These are phyloP conservation scores for Aspidiotus rigidus DNA, from an alignment of 2,888 invertebrate genomes.

Conservation along the genomic window DNA sequence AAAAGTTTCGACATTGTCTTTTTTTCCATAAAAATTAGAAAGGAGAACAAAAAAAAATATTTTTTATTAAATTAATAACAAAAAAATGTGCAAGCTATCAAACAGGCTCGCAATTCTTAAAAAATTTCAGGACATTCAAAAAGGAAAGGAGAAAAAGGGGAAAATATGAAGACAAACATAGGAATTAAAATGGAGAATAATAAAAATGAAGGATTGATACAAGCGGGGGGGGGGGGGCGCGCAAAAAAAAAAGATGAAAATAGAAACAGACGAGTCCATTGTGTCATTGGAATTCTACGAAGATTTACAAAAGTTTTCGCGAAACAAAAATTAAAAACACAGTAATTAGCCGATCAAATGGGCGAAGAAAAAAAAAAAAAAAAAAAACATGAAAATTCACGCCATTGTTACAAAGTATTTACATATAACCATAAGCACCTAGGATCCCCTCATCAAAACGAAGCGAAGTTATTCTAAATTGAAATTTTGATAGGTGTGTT, in stretches of 20 bases:
- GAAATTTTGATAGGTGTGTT: neutral
- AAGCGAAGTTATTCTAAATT: slow-evolving; percentile 15
- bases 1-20: neutral
- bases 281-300: neutral
- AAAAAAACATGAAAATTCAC: slow-evolving; percentile 1
- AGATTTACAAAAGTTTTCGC: neutral
- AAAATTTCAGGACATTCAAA: neutral
- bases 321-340: slow-evolving; percentile 4
- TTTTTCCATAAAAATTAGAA: neutral
- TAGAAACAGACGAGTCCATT: neutral
- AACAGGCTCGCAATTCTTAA: neutral
- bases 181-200: too few species aligned
- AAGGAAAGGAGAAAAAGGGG: neutral
- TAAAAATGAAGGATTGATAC: too few species aligned
- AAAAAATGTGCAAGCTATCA: neutral
- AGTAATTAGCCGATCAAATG: neutral
- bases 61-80: neutral
- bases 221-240: too few species aligned
- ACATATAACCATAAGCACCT: neutral
- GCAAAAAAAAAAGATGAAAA: neutral
- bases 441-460: neutral
- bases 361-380: neutral
- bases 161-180: too few species aligned
- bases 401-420: slow-evolving; percentile 5
- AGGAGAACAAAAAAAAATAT: neutral